Percentiles rank a stretch among this genome's conserved stretches.
These are phyloP conservation scores for Mus pahari DNA, from an alignment of 2,113 vertebrate species.

Conservation along the genomic window DNA sequence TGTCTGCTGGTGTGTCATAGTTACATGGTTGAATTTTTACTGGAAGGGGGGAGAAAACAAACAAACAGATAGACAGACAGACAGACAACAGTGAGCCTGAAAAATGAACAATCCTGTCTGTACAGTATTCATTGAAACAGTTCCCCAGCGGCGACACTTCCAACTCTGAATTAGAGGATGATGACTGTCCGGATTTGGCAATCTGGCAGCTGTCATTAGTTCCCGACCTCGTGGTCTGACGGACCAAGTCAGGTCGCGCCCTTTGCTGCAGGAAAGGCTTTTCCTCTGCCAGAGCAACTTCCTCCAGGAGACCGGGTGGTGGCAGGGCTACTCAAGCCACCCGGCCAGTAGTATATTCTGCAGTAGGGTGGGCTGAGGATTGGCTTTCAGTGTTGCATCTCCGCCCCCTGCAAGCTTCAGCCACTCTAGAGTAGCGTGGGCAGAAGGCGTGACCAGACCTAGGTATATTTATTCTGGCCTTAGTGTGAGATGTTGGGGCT, in stretches of 20 bases:
- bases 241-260: not conserved
- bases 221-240: conserved; percentile 36
- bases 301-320: not conserved
- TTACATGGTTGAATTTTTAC: conserved; percentile 10
- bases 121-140: conserved; percentile 57
- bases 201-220: conserved; percentile 49
- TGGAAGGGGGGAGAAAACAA: not conserved
- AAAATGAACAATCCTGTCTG: conserved; percentile 14
- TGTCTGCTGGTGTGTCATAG: conserved; percentile 17
- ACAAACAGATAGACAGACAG: too few relatives aligned
- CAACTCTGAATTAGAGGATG: conserved; percentile 33
- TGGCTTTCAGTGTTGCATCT: conserved; percentile 32
- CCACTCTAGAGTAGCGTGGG: conserved; percentile 1
- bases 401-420: conserved; percentile 1
- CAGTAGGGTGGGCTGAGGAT: not conserved
- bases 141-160: conserved; percentile 29
- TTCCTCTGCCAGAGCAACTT: not conserved
- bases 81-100: not conserved
- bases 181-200: conserved; percentile 39
- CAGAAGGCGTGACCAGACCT: not conserved
- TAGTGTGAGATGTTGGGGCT: not conserved
- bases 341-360: not conserved
- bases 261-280: not conserved
- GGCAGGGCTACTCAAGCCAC: not conserved
- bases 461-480: conserved; percentile 43